phyloP scores from a whole-genome alignment of 2,797 vertebrate species.

The Emydoidea blandingii region DNA sequence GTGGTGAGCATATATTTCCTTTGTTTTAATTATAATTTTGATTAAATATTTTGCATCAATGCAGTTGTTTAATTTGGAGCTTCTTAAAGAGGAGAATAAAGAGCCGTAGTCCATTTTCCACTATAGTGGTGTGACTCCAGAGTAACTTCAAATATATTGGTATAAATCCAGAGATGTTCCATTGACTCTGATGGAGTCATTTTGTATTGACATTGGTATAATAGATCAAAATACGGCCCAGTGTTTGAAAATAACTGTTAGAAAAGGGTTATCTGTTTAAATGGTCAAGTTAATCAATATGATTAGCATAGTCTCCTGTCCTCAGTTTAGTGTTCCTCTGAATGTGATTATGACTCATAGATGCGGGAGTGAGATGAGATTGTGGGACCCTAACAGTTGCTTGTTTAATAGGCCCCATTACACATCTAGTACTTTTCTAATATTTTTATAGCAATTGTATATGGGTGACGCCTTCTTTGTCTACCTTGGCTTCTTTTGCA shows the following conservation, averaged over 20 bases:
- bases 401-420: not conserved
- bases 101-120: constrained; percentile 25
- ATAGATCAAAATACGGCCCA: not conserved
- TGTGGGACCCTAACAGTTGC: no score
- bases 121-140: constrained; percentile 26
- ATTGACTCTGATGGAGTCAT: constrained; percentile 1
- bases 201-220: not conserved
- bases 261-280: not conserved
- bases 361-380: not conserved
- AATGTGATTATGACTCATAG: not conserved
- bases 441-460: not conserved
- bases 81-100: not conserved
- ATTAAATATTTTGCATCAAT: constrained; percentile 41
- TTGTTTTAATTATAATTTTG: constrained; percentile 50
- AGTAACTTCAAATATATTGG: constrained; percentile 17
- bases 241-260: not conserved
- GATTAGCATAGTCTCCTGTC: fast-evolving
- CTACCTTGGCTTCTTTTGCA: not conserved
- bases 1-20: constrained; percentile 13
- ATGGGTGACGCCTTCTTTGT: not conserved
- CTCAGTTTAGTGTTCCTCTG: not conserved
- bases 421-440: not conserved
- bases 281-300: not conserved
- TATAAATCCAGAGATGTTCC: not conserved
- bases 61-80: not conserved